Conservation (phyloP, 2,113 vertebrate species). For the Burhinus oedicnemus region DNA sequence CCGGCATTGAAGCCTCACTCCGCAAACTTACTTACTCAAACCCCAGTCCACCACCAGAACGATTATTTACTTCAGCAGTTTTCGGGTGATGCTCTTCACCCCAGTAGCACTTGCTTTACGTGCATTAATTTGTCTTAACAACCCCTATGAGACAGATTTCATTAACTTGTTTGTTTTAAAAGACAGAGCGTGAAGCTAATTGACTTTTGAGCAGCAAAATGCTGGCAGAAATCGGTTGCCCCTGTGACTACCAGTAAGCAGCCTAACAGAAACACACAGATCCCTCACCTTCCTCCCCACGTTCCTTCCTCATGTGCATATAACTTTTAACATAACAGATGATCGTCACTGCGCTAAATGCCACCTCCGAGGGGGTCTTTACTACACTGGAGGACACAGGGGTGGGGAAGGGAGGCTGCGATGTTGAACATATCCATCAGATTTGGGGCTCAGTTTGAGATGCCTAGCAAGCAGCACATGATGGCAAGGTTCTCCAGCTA, state of each 20-base stretch:
- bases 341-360: not conserved
- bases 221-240: not conserved
- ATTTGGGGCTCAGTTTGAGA: too few relatives aligned
- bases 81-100: not conserved
- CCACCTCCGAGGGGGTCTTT: not conserved
- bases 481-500: too few relatives aligned
- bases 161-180: not conserved
- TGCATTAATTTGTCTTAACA: not conserved
- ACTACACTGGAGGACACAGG: too few relatives aligned
- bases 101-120: not conserved
- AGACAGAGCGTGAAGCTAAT: not conserved
- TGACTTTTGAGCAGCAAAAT: not conserved
- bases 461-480: too few relatives aligned
- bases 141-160: not conserved
- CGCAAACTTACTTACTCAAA: not conserved
- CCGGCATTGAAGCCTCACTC: not conserved
- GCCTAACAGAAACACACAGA: not conserved
- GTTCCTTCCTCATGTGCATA: fast-evolving
- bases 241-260: not conserved
- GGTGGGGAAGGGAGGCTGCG: too few relatives aligned
- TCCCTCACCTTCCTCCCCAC: not conserved
- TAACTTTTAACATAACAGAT: not conserved
- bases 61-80: not conserved
- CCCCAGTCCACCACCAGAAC: not conserved
- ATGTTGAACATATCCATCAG: too few relatives aligned